A percentile compares a stretch with the other conserved stretches of the same genome.
These are phyloP conservation scores for Gila orcuttii DNA, from an alignment of 2,113 vertebrate species.

Conservation along the genomic window DNA sequence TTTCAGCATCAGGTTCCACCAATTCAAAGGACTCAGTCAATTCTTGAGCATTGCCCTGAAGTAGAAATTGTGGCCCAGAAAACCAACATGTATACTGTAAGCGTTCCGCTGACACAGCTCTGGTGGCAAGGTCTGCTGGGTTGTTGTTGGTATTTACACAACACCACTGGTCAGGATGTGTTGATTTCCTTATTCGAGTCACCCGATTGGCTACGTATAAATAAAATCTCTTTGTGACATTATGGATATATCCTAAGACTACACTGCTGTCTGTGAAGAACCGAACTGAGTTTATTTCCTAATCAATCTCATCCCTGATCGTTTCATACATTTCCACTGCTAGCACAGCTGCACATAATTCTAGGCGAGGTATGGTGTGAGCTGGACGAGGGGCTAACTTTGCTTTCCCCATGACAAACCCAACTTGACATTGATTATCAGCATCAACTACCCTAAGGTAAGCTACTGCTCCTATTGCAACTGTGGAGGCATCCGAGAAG, in stretches of 20 bases:
- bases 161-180: slow-evolving; percentile 39
- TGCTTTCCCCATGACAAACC: slow-evolving; percentile 44
- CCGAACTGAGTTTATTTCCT: background rate
- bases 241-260: slow-evolving; percentile 33
- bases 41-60: background rate
- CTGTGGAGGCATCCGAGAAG: slow-evolving; percentile 36
- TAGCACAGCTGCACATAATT: slow-evolving; percentile 43
- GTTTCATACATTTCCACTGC: slow-evolving; percentile 47
- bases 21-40: background rate
- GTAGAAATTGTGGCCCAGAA: slow-evolving; percentile 30
- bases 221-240: slow-evolving; percentile 13
- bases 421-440: slow-evolving; percentile 26
- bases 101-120: background rate
- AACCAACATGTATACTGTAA: background rate
- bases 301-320: slow-evolving; percentile 12
- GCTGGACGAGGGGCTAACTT: slow-evolving; percentile 42
- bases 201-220: slow-evolving; percentile 41
- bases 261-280: slow-evolving; percentile 35
- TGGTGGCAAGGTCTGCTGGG: slow-evolving; percentile 35
- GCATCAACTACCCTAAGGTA: slow-evolving; percentile 3
- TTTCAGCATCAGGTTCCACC: slow-evolving; percentile 16
- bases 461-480: slow-evolving; percentile 18
- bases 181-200: slow-evolving; percentile 12
- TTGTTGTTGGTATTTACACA: slow-evolving; percentile 14
- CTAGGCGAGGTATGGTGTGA: slow-evolving; percentile 32